Conservation (phyloP, 1,140 invertebrate genomes). For the Diachasmimorpha longicaudata region DNA sequence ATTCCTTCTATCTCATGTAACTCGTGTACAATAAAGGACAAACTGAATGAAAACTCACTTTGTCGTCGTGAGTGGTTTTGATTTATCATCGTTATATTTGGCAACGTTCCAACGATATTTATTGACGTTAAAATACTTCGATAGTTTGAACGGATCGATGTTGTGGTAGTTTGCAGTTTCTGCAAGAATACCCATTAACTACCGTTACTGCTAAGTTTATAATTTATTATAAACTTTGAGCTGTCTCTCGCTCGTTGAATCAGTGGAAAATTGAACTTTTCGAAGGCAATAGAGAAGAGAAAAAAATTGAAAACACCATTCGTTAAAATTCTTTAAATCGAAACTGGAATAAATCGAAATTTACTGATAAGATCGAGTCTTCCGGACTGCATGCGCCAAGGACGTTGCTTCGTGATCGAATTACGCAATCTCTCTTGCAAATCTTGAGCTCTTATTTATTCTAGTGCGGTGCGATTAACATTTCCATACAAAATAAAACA, state of each 20-base stretch:
- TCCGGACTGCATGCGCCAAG: neutral
- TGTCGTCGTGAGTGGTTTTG: neutral
- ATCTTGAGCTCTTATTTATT: neutral
- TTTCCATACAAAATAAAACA: neutral
- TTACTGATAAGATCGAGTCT: neutral
- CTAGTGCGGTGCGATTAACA: neutral
- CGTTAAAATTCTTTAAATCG: neutral
- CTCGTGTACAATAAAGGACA: neutral
- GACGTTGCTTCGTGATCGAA: neutral
- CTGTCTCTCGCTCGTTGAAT: too few species aligned
- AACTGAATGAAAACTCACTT: neutral
- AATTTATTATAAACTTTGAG: too few species aligned
- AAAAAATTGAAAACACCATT: neutral
- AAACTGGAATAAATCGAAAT: neutral
- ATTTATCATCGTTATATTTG: neutral
- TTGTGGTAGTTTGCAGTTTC: too few species aligned
- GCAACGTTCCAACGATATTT: neutral
- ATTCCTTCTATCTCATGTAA: neutral
- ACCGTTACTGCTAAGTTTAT: too few species aligned
- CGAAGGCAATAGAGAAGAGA: neutral
- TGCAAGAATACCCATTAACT: too few species aligned
- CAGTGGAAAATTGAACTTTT: neutral
- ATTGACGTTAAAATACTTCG: neutral
- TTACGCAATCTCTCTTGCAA: neutral
- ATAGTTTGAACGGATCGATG: neutral